phyloP scores from a whole-genome alignment of 2,888 invertebrate genomes.

The Marronus borbonicus region DNA sequence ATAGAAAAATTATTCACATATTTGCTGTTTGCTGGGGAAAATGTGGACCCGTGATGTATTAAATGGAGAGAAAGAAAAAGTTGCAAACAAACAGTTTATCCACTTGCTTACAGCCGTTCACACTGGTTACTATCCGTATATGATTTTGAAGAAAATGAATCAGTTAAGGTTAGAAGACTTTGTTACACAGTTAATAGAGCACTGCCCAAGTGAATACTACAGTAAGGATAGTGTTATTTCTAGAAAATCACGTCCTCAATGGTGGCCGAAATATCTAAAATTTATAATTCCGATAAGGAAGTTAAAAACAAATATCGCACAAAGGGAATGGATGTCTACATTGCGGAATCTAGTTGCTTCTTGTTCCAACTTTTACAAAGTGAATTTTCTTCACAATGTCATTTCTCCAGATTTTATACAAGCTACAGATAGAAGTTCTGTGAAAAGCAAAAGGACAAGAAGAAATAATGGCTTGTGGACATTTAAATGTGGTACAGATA shows the following conservation, averaged over 20 bases:
- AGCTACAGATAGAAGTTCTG: neutral
- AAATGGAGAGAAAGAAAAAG: slow-evolving; percentile 28
- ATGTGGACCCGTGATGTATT: slow-evolving; percentile 25
- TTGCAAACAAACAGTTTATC: neutral
- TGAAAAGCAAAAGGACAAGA: neutral
- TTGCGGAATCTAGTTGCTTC: slow-evolving; percentile 54
- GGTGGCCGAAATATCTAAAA: slow-evolving; percentile 58
- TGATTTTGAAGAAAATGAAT: slow-evolving; percentile 50
- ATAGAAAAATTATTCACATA: neutral
- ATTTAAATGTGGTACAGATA: slow-evolving; percentile 23
- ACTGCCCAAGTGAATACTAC: slow-evolving; percentile 35
- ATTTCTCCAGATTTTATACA: neutral
- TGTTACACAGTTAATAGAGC: slow-evolving; percentile 51
- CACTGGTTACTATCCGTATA: slow-evolving; percentile 51
- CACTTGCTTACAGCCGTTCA: slow-evolving; percentile 33
- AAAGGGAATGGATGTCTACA: slow-evolving; percentile 53
- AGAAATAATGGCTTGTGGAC: neutral
- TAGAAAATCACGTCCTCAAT: slow-evolving; percentile 51
- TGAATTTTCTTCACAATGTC: slow-evolving; percentile 28
- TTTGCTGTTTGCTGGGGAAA: neutral
- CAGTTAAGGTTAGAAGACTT: slow-evolving; percentile 47
- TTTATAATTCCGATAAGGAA: slow-evolving; percentile 52
- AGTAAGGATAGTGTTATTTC: slow-evolving; percentile 1
- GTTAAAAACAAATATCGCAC: slow-evolving; percentile 31
- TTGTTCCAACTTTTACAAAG: slow-evolving; percentile 53